These are phyloP conservation scores for Acyrthosiphon pisum DNA, from an alignment of 1,140 invertebrate species.

Conservation along the genomic window DNA sequence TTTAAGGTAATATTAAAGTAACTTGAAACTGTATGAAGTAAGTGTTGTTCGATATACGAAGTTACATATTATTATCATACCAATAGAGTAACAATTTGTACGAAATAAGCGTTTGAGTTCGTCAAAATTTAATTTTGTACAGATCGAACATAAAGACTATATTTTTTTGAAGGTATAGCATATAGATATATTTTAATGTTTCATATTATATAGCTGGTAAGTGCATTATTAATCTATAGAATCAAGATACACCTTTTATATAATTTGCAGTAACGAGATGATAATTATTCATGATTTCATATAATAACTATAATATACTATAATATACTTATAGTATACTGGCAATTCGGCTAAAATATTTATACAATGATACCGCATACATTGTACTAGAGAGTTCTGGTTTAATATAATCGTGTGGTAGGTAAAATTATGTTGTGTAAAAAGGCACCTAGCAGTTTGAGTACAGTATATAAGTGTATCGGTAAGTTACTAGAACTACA, in stretches of 20 bases:
- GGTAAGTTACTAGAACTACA: no score
- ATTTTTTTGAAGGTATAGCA: no score
- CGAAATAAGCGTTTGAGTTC: background rate
- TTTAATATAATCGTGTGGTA: no score
- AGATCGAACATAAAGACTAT: background rate
- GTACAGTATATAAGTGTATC: no score
- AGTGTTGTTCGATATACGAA: background rate
- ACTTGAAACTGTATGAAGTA: background rate
- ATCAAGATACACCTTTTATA: background rate
- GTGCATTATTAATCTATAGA: background rate
- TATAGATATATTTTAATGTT: background rate
- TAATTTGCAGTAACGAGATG: no score
- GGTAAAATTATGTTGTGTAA: background rate
- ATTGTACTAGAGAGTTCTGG: no score
- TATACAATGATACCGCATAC: no score
- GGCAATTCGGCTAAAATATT: no score
- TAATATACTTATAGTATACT: no score
- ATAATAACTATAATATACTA: no score
- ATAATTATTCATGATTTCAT: no score
- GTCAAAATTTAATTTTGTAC: background rate
- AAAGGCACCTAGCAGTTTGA: background rate
- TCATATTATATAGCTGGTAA: background rate
- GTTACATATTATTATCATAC: background rate
- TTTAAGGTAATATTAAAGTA: no score
- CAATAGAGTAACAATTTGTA: background rate